Percentiles rank a stretch among this genome's conserved stretches.
These are phyloP conservation scores for Protosalanx chinensis DNA, from an alignment of 2,797 vertebrate species.

Conservation along the genomic window DNA sequence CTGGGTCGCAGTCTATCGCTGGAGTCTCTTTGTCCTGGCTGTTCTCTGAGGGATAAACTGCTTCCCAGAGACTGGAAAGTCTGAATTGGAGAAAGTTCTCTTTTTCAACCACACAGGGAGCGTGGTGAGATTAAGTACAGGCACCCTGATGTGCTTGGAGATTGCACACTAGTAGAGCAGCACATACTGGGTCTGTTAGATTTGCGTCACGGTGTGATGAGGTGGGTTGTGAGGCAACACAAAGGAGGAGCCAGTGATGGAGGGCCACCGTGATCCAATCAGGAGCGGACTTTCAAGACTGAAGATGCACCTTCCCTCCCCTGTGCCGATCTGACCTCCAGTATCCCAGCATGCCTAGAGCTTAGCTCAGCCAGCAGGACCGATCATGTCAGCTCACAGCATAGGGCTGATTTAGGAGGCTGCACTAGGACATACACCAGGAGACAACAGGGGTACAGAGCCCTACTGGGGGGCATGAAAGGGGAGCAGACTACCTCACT, in stretches of 20 bases:
- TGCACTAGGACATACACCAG: background rate
- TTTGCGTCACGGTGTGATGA: too few species aligned
- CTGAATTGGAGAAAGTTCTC: too few species aligned
- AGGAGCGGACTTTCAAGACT: background rate
- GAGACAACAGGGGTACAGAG: background rate
- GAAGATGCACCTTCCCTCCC: background rate
- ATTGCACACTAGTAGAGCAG: too few species aligned
- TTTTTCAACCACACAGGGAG: too few species aligned
- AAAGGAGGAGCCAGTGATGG: background rate
- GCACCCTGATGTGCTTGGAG: too few species aligned
- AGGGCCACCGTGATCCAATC: conserved; percentile 9
- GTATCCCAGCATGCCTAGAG: conserved; percentile 4
- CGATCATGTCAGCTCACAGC: background rate
- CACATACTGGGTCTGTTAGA: too few species aligned
- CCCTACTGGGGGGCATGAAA: background rate
- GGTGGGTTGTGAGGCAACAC: too few species aligned
- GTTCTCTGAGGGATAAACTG: too few species aligned
- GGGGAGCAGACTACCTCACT: background rate
- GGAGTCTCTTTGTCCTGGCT: too few species aligned
- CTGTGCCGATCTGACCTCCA: background rate
- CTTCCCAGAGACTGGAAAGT: too few species aligned
- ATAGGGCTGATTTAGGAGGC: background rate
- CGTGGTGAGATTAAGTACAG: too few species aligned
- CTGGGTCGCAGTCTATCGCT: too few species aligned
- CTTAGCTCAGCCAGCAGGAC: background rate